Evolutionary conservation across 2,113 vertebrate species (phyloP).

Genomic region (Esox niger): DNA sequence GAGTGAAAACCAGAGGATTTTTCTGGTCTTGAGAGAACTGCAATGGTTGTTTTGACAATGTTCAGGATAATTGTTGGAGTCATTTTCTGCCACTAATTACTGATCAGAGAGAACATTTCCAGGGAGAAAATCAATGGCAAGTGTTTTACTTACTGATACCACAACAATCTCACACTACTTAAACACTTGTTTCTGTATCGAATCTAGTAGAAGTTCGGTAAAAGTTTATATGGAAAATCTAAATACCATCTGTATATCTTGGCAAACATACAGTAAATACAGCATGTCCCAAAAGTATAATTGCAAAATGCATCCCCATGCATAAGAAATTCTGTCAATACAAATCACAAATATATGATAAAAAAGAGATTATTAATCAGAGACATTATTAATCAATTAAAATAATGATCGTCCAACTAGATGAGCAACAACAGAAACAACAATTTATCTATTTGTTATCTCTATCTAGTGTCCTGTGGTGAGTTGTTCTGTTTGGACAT

Average conservation of each 20-base stretch:
- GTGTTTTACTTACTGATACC: slow-evolving; percentile 12
- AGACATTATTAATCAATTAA: too few relatives aligned
- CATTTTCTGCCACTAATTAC: slow-evolving; percentile 46
- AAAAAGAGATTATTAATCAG: too few relatives aligned
- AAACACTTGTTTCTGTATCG: slow-evolving; percentile 22
- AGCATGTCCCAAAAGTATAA: too few relatives aligned
- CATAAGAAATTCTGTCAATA: too few relatives aligned
- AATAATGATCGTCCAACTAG: too few relatives aligned
- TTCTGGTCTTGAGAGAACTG: neutral
- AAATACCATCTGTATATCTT: too few relatives aligned
- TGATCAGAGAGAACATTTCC: neutral
- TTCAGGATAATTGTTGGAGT: slow-evolving; percentile 3
- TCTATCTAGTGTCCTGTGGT: neutral
- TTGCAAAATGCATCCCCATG: too few relatives aligned
- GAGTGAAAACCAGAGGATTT: neutral
- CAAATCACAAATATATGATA: too few relatives aligned
- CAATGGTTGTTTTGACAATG: slow-evolving; percentile 7
- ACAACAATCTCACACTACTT: neutral
- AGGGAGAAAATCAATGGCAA: slow-evolving; percentile 36
- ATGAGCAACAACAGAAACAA: neutral
- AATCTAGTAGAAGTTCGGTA: neutral
- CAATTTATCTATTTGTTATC: neutral
- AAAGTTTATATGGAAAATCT: too few relatives aligned
- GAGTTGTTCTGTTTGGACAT: neutral
- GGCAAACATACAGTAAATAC: too few relatives aligned